Evolutionary conservation across 2,113 vertebrate species (phyloP).

Genomic region (Acanthisitta chloris): DNA sequence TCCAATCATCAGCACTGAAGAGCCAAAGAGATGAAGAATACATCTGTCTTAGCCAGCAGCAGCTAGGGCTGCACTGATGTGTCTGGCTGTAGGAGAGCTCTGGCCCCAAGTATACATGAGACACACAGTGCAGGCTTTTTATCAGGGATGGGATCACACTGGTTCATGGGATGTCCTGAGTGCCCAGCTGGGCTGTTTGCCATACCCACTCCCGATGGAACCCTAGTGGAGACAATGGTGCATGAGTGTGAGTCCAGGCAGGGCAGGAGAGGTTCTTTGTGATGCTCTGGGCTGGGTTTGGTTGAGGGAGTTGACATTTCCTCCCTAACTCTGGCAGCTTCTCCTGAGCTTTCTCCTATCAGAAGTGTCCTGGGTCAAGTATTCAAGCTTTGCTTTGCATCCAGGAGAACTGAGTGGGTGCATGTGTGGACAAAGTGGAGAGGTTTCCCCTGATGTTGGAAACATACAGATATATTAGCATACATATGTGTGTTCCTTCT

Average conservation of each 20-base stretch:
- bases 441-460: neutral
- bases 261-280: neutral
- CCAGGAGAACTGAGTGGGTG: neutral
- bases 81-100: neutral
- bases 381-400: neutral
- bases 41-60: neutral
- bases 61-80: neutral
- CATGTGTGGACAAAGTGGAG: neutral
- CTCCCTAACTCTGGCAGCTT: neutral
- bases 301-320: neutral
- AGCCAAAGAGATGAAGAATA: neutral
- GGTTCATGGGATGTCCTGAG: neutral
- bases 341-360: neutral
- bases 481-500: fast-evolving
- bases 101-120: neutral
- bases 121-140: neutral
- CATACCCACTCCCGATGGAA: fast-evolving
- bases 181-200: neutral
- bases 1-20: neutral
- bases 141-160: neutral
- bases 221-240: neutral
- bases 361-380: neutral
- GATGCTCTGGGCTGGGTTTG: neutral
- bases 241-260: fast-evolving
- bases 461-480: neutral